Base-by-base conservation (phyloP, 2,888 invertebrate species). In the Drosophila atroscutellata region DNA sequence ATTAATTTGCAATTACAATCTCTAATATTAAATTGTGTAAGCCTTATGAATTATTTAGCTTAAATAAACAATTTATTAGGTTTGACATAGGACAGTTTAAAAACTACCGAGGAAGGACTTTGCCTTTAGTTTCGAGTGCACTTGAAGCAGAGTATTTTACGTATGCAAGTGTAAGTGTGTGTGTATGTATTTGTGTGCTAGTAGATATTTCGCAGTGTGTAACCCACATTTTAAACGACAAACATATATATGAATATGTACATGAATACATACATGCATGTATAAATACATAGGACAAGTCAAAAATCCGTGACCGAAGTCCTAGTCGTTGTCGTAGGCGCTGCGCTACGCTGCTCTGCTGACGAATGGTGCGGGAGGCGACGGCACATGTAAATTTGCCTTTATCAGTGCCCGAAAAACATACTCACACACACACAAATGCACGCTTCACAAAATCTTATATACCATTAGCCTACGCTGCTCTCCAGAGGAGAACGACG, bases 191-290 rank as follows among this genome's bases (percentile, higher is more conserved):
- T 52, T 67, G 45, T 61, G 55, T 60, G 15, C 47, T 20, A 49
- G 65, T 51, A 61, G 52, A 59, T 50, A 51, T 72, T 68, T 87
- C 37, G 62, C 68, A 82, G 85, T 90, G 90, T 90, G 90, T 85
- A 85, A 85, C 85, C 90, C 83, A 85, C 90, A 85, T 90, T 90
- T 90, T 71, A 77, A 85, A 70, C 89, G 86, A 78, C 89, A 75
- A 65, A 66, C 68, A 86, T 20, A 62, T n/a, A 26, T 30, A 55
- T 37, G 50, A 42, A 62, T 28, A 37, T 24, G 56, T 9, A 36
- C 26, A 37, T 36, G 64, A 51, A 51, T 9, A 50, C 26, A 56
- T 20, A 56, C 20, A 63, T 28, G 55, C 54, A 50, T 30, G 39
- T 18, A 42, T n/a, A 63, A 47, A 57, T 57, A 57, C 37, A 62